Evolutionary conservation across 2,797 vertebrate species (phyloP).

Genomic region (Pseudomugil tenellus): DNA sequence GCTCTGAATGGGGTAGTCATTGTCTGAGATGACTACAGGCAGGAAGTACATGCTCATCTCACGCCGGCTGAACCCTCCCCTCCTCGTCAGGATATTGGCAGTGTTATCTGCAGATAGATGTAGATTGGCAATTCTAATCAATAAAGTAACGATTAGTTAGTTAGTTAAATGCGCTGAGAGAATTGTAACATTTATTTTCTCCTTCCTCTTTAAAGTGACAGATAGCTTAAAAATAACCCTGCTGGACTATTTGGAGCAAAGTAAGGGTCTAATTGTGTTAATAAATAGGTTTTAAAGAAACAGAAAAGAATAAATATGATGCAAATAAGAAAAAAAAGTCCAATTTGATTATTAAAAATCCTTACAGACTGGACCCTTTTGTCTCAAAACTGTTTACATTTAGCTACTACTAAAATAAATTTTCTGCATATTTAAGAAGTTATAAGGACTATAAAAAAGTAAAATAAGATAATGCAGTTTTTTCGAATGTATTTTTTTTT

Average conservation of each 20-base stretch:
- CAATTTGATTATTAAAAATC: neutral
- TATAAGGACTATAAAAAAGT: too few species aligned
- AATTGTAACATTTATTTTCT: neutral
- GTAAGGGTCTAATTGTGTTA: neutral
- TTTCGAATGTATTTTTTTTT: neutral
- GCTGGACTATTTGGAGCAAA: neutral
- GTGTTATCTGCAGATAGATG: conserved; percentile 88
- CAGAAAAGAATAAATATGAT: neutral
- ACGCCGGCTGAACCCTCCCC: conserved; percentile 91
- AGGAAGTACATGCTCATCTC: conserved; percentile 93
- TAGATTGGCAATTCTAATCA: conserved; percentile 11
- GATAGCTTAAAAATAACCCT: neutral
- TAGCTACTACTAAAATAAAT: too few species aligned
- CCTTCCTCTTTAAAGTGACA: neutral
- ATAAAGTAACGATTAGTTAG: neutral
- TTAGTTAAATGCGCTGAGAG: neutral
- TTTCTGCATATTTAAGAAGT: too few species aligned
- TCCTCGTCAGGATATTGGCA: conserved; percentile 92
- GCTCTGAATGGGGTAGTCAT: conserved; percentile 94
- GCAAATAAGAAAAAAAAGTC: neutral
- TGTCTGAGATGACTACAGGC: conserved; percentile 96
- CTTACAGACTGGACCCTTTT: neutral
- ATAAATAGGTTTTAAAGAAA: neutral
- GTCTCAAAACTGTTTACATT: neutral
- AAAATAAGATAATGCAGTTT: neutral